Evolutionary conservation across 2,113 vertebrate genomes (phyloP).

Genomic region (Scolopax mira): DNA sequence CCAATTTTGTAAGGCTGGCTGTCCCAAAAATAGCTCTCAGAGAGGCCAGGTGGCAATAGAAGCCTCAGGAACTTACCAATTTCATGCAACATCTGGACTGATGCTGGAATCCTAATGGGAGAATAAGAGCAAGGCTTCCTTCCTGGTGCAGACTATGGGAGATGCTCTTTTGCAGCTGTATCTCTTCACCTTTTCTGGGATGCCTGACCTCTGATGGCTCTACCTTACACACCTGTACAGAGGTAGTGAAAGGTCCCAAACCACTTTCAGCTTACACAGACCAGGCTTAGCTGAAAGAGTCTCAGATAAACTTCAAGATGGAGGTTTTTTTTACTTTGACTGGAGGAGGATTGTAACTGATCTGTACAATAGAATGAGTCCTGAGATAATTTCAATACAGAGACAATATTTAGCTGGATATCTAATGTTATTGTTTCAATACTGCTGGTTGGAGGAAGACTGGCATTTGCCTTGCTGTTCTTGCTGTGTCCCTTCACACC

Average conservation of each 20-base stretch:
- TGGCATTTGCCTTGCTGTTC: background rate
- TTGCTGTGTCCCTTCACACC: background rate
- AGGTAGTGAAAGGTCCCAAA: background rate
- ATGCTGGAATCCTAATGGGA: background rate
- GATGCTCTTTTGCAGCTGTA: background rate
- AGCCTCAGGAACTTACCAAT: background rate
- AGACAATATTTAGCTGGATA: background rate
- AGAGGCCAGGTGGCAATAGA: background rate
- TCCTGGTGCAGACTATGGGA: background rate
- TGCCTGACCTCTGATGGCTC: background rate
- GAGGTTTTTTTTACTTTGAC: background rate
- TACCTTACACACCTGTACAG: background rate
- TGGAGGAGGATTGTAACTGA: background rate
- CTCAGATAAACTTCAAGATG: background rate
- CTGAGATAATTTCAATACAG: background rate
- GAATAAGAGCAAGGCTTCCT: background rate
- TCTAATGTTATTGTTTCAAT: background rate
- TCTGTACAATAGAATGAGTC: background rate
- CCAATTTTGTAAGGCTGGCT: background rate
- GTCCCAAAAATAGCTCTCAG: background rate
- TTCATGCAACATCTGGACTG: background rate
- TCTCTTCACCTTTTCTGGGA: background rate
- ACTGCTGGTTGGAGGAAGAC: background rate
- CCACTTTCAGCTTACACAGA: background rate
- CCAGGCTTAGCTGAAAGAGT: background rate